A percentile compares a stretch with the other conserved stretches of the same genome.
phyloP scores from a whole-genome alignment of 2,113 vertebrate species.

The Microcebus ravelobensis region DNA sequence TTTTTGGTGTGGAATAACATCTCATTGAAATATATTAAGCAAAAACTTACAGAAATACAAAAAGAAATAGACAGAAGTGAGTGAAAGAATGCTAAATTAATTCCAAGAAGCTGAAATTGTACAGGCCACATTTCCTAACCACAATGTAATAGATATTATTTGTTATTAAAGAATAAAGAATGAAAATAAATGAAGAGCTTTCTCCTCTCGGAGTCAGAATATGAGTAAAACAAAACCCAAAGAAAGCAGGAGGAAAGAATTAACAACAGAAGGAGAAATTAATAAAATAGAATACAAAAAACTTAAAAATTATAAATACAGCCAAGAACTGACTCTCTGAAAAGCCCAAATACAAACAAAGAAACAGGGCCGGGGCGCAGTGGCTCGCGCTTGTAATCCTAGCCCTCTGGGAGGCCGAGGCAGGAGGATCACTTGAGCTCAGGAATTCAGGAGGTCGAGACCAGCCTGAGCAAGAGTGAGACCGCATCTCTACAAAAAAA shows the following conservation, averaged over 20 bases:
- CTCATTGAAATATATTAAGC: background rate
- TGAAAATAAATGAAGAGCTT: slow-evolving; percentile 28
- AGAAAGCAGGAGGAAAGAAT: background rate
- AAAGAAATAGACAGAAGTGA: background rate
- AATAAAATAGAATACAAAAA: background rate
- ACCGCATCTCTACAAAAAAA: too few relatives aligned
- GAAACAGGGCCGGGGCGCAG: background rate
- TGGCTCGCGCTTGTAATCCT: too few relatives aligned
- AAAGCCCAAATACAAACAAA: background rate
- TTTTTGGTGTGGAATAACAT: background rate
- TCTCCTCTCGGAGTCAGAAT: slow-evolving; percentile 33
- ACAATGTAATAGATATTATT: slow-evolving; percentile 36
- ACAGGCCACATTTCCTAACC: slow-evolving; percentile 26
- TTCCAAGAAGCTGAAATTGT: slow-evolving; percentile 43
- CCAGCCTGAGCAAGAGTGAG: too few relatives aligned
- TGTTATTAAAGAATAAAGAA: slow-evolving; percentile 47
- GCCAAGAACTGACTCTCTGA: background rate
- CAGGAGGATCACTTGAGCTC: too few relatives aligned
- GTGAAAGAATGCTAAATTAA: slow-evolving; percentile 48
- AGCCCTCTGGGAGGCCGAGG: too few relatives aligned
- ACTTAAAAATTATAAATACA: background rate
- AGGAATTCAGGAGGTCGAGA: too few relatives aligned
- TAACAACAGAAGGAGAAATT: slow-evolving; percentile 1
- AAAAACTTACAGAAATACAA: background rate
- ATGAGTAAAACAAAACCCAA: slow-evolving; percentile 7